Conservation (phyloP, 2,888 invertebrate genomes). For the Endotricha flammealis region DNA sequence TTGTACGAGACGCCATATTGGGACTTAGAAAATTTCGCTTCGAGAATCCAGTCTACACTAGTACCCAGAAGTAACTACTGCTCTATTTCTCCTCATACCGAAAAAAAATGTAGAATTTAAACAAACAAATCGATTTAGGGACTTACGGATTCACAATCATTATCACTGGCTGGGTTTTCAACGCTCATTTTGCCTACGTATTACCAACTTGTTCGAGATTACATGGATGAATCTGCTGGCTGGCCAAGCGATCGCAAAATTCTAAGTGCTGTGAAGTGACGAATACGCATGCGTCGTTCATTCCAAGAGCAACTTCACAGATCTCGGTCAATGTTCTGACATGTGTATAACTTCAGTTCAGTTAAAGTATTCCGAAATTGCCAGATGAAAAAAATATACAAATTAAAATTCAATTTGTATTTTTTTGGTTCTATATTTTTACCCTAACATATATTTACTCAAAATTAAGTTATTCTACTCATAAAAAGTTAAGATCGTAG, state of each 20-base stretch:
- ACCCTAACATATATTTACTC: too few species aligned
- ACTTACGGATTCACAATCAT: slow-evolving; percentile 80
- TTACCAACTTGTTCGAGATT: slow-evolving; percentile 56
- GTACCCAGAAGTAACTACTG: slow-evolving; percentile 49
- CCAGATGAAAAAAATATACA: slow-evolving; percentile 1
- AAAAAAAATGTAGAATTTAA: slow-evolving; percentile 23
- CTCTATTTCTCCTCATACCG: slow-evolving; percentile 19
- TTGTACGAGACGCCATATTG: slow-evolving; percentile 92
- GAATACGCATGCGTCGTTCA: slow-evolving; percentile 79
- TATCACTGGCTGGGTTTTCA: slow-evolving; percentile 79
- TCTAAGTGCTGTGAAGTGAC: slow-evolving; percentile 79
- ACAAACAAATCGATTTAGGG: slow-evolving; percentile 37
- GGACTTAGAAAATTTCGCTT: slow-evolving; percentile 84
- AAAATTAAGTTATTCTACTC: too few species aligned
- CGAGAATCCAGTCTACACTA: slow-evolving; percentile 66
- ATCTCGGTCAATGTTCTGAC: slow-evolving; percentile 41
- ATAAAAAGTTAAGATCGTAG: too few species aligned
- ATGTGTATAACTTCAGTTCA: slow-evolving; percentile 22
- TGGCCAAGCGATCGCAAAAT: slow-evolving; percentile 36
- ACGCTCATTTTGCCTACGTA: slow-evolving; percentile 81
- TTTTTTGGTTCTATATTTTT: too few species aligned
- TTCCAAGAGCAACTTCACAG: slow-evolving; percentile 45
- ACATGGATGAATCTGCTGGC: slow-evolving; percentile 44
- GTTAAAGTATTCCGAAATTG: slow-evolving; percentile 5
- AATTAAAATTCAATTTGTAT: too few species aligned